Evolutionary conservation across 1,140 invertebrate genomes (phyloP), one percentile per base, ranked within the genome.

Genomic region (Tenebrio molitor): DNA sequence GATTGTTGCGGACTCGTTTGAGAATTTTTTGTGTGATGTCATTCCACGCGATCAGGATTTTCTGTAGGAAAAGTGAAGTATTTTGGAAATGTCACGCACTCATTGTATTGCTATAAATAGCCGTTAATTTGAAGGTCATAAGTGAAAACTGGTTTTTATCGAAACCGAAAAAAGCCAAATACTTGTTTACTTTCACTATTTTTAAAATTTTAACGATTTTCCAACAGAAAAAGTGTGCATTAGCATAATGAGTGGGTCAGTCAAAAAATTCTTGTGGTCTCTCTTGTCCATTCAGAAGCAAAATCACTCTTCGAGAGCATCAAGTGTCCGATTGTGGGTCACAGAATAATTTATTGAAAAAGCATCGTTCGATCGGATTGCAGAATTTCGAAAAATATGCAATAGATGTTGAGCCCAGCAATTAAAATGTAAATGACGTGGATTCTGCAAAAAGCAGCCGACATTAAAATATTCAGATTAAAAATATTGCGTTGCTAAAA

Each of bases 31-130:
- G n/a, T n/a, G n/a, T n/a, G n/a, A n/a, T n/a, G n/a, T n/a, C n/a
- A n/a, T n/a, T n/a, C n/a, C n/a, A n/a, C n/a, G n/a, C n/a, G n/a
- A n/a, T n/a, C n/a, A n/a, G n/a, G n/a, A n/a, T n/a, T n/a, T n/a
- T n/a, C n/a, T n/a, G n/a, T n/a, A n/a, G n/a, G n/a, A n/a, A 25
- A 17, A 8, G 21, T 25, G 50, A 58, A 58, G 29, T 58, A 58
- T 29, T 58, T 58, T 33, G 19, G 4, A 58, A 58, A 58, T 58
- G 50, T 29, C 50, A 29, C 29, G 50, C 12, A 58, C 50, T 58
- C 23, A 46, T 39, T 12, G 36, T 12, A 39, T 12, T 39, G 3
- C 15, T 46, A 46, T 46, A 29, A 58, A 29, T 58, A 58, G 42
- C 16, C 3, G 25, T 14, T 23, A n/a, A 21, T 50, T 29, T 29